These are phyloP conservation scores for Meiosimyza platycephala DNA, from an alignment of 2,888 invertebrate genomes.

Conservation along the genomic window DNA sequence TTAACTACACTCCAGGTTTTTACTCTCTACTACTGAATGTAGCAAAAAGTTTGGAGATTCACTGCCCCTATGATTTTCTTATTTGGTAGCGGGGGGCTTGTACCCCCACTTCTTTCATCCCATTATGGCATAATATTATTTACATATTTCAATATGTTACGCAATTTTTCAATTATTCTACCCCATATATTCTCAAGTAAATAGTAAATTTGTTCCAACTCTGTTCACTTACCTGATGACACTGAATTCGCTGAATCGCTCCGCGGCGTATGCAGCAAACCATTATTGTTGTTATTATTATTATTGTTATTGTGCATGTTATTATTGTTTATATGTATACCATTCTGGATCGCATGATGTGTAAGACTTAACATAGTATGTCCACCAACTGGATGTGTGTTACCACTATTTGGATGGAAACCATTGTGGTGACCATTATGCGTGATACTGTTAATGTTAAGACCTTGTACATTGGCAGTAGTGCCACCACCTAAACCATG, in stretches of 20 bases:
- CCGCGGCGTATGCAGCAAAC: constrained; percentile 64
- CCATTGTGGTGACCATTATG: constrained; percentile 48
- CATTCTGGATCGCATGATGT: constrained; percentile 53
- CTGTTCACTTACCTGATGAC: constrained; percentile 66
- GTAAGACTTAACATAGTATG: constrained; percentile 21
- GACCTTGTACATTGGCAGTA: neutral
- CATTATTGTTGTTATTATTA: constrained; percentile 48
- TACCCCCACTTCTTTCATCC: no score
- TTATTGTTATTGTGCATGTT: constrained; percentile 35
- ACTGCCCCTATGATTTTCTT: no score
- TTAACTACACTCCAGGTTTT: no score
- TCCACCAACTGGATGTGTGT: constrained; percentile 27
- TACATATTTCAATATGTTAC: no score
- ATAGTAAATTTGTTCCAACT: no score
- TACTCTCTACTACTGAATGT: no score
- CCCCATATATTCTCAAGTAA: no score
- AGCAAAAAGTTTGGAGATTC: no score
- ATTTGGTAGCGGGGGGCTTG: no score
- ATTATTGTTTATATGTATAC: constrained; percentile 48
- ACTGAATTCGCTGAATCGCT: constrained; percentile 67
- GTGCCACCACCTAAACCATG: constrained; percentile 16
- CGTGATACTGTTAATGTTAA: constrained; percentile 44
- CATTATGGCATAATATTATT: no score
- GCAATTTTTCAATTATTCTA: no score
- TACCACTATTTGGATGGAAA: constrained; percentile 46